A percentile compares a stretch with the other conserved stretches of the same genome.
These are phyloP conservation scores for Magallana nippona DNA, from an alignment of 2,888 invertebrate genomes.

Conservation along the genomic window DNA sequence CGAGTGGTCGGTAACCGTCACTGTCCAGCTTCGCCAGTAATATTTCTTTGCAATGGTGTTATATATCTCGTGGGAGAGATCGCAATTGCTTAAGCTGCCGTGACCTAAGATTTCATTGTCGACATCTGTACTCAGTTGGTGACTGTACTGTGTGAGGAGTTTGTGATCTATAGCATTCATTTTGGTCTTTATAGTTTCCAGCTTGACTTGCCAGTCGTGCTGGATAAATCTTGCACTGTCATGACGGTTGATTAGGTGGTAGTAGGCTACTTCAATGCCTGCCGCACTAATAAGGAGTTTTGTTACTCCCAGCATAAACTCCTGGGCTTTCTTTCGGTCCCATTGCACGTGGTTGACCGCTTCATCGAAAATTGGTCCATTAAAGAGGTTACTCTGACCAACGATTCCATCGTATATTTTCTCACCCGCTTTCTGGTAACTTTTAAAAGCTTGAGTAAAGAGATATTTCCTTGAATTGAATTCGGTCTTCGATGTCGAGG, in stretches of 20 bases:
- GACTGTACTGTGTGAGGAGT: not conserved
- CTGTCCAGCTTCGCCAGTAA: conserved; percentile 39
- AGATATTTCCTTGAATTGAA: not conserved
- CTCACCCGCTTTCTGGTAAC: not conserved
- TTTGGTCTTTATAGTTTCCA: not conserved
- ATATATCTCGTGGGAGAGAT: not conserved
- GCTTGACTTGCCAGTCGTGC: not conserved
- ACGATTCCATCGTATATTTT: conserved; percentile 37
- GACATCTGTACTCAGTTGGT: conserved; percentile 4
- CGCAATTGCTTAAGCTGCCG: not conserved
- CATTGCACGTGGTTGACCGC: not conserved
- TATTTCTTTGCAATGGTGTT: not conserved
- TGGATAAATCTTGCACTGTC: not conserved
- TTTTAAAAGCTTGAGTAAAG: not conserved
- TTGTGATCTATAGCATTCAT: not conserved
- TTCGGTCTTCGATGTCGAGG: not conserved
- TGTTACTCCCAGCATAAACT: conserved; percentile 27
- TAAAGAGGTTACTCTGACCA: not conserved
- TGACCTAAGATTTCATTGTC: not conserved
- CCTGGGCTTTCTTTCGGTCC: conserved; percentile 15
- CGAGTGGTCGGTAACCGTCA: not conserved
- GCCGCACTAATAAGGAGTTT: conserved; percentile 12
- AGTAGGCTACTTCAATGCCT: conserved; percentile 26
- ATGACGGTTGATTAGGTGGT: not conserved
- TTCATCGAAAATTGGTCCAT: not conserved